Evolutionary conservation across 2,113 vertebrate species (phyloP).

Genomic region (Macheiramphus alcinus): DNA sequence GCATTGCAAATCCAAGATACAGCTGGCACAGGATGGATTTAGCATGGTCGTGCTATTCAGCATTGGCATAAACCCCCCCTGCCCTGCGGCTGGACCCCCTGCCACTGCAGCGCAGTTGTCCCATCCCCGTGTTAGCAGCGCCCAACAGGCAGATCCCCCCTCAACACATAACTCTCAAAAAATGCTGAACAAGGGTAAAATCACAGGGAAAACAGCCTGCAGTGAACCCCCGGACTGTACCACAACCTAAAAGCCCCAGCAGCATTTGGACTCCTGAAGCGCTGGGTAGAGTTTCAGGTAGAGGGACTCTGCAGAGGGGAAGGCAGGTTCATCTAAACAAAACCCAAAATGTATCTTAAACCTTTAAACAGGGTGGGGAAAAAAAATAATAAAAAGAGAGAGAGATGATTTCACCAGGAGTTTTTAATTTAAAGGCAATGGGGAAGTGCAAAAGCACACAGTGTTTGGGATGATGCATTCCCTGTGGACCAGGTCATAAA

Average conservation of each 20-base stretch:
- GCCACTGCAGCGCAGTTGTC: background rate
- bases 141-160: background rate
- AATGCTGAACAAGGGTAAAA: background rate
- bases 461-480: background rate
- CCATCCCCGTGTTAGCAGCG: background rate
- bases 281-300: background rate
- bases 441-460: background rate
- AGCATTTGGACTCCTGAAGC: background rate
- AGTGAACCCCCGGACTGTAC: background rate
- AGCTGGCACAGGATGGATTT: background rate
- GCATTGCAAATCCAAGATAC: background rate
- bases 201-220: background rate
- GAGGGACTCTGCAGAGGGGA: background rate
- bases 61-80: background rate
- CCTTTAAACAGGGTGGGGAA: background rate
- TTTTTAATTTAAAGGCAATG: background rate
- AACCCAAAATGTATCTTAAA: background rate
- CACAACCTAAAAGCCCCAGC: background rate
- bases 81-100: fast-evolving
- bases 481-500: background rate
- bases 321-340: background rate
- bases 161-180: background rate
- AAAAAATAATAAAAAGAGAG: background rate
- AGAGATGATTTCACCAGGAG: background rate
- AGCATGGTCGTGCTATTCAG: background rate